These are phyloP conservation scores for Drosophila rhopaloa DNA, from an alignment of 1,140 invertebrate genomes.

Conservation along the genomic window DNA sequence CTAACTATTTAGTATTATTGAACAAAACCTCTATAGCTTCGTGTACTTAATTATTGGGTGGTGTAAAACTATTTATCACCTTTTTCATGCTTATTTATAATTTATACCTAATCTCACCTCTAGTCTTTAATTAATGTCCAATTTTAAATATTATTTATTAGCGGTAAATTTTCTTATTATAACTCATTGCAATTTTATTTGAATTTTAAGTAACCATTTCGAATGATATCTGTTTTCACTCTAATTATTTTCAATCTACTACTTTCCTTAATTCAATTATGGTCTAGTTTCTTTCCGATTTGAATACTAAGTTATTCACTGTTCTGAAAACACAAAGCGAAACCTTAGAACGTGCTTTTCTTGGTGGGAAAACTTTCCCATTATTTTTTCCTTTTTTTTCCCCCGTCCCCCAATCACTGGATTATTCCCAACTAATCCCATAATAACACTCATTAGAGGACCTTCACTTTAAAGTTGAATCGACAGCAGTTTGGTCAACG, in stretches of 20 bases:
- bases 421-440: conserved; percentile 29
- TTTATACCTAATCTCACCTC: too few species aligned
- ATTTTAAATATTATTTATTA: too few species aligned
- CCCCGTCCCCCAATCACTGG: background rate
- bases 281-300: background rate
- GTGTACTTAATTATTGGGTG: too few species aligned
- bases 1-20: too few species aligned
- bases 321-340: conserved; percentile 1
- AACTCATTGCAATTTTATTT: too few species aligned
- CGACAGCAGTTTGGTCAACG: conserved; percentile 29
- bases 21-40: too few species aligned
- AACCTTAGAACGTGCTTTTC: conserved; percentile 3
- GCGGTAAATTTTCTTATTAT: too few species aligned
- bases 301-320: conserved; percentile 14
- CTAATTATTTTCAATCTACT: background rate
- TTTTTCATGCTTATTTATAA: too few species aligned
- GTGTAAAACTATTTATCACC: too few species aligned
- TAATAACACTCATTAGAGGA: conserved; percentile 67
- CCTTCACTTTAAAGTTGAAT: conserved; percentile 59
- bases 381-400: background rate
- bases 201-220: too few species aligned
- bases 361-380: conserved; percentile 1
- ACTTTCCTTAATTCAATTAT: conserved; percentile 11
- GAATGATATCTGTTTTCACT: too few species aligned
- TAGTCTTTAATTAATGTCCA: too few species aligned